A percentile compares a stretch with the other conserved stretches of the same genome.
Conservation (phyloP, 2,797 vertebrate species). For the Typhlichthys subterraneus region DNA sequence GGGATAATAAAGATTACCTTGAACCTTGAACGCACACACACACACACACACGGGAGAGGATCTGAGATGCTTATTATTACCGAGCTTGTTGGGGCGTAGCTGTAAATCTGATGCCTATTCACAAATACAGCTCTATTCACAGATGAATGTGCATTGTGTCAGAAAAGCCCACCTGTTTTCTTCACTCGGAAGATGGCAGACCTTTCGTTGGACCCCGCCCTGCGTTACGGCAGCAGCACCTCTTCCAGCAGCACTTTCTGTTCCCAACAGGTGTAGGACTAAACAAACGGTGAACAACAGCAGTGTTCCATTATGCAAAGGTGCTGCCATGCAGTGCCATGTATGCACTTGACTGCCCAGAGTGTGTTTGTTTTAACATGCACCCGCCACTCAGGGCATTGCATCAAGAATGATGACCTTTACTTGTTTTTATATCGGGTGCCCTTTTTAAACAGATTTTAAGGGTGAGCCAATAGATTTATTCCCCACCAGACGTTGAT, state of each 20-base stretch:
- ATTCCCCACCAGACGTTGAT: slow-evolving; percentile 49
- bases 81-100: too few relatives aligned
- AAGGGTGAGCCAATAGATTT: slow-evolving; percentile 35
- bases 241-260: background rate
- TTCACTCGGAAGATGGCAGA: background rate
- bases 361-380: slow-evolving; percentile 18
- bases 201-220: background rate
- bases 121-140: slow-evolving; percentile 14
- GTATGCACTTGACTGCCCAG: slow-evolving; percentile 7
- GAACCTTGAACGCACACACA: background rate
- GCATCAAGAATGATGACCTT: slow-evolving; percentile 38
- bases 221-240: slow-evolving; percentile 1
- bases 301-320: background rate
- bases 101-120: background rate
- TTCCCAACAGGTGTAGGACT: background rate
- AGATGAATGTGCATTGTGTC: background rate
- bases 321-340: slow-evolving; percentile 3
- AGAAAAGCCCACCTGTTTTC: slow-evolving; percentile 10
- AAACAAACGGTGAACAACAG: slow-evolving; percentile 8
- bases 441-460: slow-evolving; percentile 48
- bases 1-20: too few relatives aligned
- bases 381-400: slow-evolving; percentile 2
- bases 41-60: background rate
- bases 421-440: slow-evolving; percentile 39
- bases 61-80: too few relatives aligned